A percentile compares a stretch with the other conserved stretches of the same genome.
Evolutionary conservation across 2,888 invertebrate species (phyloP).

Genomic region (Agrotis segetum): DNA sequence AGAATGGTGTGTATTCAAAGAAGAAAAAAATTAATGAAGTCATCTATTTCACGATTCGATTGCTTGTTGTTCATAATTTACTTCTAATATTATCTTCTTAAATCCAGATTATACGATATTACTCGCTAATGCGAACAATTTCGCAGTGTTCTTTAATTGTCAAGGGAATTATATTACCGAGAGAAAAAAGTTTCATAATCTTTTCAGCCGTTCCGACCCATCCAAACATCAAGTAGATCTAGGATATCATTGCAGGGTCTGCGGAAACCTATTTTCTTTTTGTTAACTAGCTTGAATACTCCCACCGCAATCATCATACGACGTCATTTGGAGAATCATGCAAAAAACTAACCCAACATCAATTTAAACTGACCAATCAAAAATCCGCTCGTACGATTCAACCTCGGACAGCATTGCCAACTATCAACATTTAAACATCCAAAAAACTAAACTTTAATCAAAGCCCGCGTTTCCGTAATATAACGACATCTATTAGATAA

Average conservation of each 20-base stretch:
- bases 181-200: no score
- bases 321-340: no score
- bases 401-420: slow-evolving; percentile 12
- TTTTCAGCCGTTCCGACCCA: no score
- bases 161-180: neutral
- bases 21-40: neutral
- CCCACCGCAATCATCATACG: no score
- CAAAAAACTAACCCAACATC: neutral
- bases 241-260: neutral
- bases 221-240: no score
- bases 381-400: neutral
- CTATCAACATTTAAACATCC: neutral
- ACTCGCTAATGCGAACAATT: no score
- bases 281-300: no score
- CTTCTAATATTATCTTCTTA: neutral
- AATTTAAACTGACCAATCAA: neutral
- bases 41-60: neutral
- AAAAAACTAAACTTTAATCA: slow-evolving; percentile 40
- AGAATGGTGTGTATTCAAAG: no score
- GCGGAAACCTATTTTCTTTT: neutral
- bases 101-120: neutral
- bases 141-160: no score
- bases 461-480: slow-evolving; percentile 15
- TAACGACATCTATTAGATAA: slow-evolving; percentile 45
- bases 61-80: neutral